These are phyloP conservation scores for Empidonax traillii DNA, from an alignment of 2,113 vertebrate genomes.

Conservation along the genomic window DNA sequence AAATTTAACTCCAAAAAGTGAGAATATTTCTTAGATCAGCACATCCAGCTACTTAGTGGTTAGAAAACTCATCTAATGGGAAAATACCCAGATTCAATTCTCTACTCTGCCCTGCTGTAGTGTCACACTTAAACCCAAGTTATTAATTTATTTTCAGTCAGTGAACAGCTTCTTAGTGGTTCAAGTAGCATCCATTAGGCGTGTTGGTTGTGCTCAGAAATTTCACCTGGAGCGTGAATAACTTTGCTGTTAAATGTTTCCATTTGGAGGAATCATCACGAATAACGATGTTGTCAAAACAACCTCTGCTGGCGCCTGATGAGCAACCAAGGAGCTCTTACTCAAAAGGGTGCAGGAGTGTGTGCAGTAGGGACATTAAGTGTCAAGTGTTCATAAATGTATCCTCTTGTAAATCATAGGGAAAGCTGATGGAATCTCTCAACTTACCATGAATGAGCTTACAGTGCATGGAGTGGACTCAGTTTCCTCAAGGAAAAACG, in stretches of 20 bases:
- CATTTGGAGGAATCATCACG: not conserved
- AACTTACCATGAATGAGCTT: not conserved
- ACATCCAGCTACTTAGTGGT: not conserved
- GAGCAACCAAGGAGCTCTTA: not conserved
- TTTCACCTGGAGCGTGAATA: not conserved
- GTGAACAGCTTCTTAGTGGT: not conserved
- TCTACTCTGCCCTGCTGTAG: not conserved
- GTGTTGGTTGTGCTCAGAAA: not conserved
- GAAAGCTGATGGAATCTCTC: not conserved
- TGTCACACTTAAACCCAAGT: not conserved
- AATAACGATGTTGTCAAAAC: conserved; percentile 9
- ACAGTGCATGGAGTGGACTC: not conserved
- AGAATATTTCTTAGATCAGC: not conserved
- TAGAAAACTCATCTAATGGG: not conserved
- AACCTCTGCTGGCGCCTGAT: not conserved
- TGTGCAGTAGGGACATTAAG: rapidly evolving
- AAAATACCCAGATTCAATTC: not conserved
- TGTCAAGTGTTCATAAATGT: not conserved
- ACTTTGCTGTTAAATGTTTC: not conserved
- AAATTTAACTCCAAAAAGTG: not conserved
- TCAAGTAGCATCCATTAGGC: not conserved
- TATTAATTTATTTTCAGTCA: not conserved
- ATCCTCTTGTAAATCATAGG: not conserved
- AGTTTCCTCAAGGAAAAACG: not conserved
- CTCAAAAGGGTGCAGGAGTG: rapidly evolving